phyloP scores from a whole-genome alignment of 1,140 invertebrate species.

The Pectinophora gossypiella region DNA sequence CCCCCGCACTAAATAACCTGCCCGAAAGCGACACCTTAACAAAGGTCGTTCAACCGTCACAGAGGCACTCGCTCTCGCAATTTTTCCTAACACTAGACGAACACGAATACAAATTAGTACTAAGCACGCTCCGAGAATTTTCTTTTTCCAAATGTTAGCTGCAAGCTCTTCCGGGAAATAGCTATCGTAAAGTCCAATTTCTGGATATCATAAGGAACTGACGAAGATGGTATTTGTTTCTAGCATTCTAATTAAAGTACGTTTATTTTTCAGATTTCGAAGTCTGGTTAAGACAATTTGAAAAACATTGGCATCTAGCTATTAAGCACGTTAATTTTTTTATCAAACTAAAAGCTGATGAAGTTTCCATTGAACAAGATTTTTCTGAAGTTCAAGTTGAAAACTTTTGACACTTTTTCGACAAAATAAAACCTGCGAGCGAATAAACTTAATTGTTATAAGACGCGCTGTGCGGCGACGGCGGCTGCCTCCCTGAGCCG shows the following conservation, averaged over 20 bases:
- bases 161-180: no score
- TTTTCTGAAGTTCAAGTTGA: not conserved
- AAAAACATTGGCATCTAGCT: no score
- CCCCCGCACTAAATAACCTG: constrained; percentile 67
- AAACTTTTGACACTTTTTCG: not conserved
- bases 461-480: constrained; percentile 47
- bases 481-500: constrained; percentile 46
- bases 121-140: not conserved
- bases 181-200: no score
- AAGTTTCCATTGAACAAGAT: no score
- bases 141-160: no score
- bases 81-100: constrained; percentile 19
- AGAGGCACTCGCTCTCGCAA: constrained; percentile 28
- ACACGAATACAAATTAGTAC: not conserved
- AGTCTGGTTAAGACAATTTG: no score
- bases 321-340: no score
- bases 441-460: constrained; percentile 74
- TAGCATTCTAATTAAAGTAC: no score
- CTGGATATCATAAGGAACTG: no score
- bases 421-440: constrained; percentile 55
- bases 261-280: no score
- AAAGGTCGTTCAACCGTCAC: constrained; percentile 72
- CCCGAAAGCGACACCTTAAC: constrained; percentile 71
- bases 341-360: no score
- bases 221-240: no score